These are phyloP conservation scores for Sebastes itinus DNA, from an alignment of 2,797 vertebrate species.

Conservation along the genomic window DNA sequence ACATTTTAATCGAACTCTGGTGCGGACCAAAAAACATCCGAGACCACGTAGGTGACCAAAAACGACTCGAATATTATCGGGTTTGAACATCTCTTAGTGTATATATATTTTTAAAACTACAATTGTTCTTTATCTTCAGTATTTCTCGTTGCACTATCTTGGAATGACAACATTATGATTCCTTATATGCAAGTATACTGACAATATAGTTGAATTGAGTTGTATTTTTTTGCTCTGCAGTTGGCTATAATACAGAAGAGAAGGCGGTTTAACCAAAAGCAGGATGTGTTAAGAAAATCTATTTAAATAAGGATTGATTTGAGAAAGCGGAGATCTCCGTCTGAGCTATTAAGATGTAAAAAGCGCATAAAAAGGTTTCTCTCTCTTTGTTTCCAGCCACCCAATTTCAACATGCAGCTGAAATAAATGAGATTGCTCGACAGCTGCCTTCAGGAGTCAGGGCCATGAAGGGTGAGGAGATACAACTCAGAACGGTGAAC, in stretches of 20 bases:
- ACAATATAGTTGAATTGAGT: neutral
- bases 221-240: neutral
- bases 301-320: constrained; percentile 8
- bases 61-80: no score
- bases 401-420: constrained; percentile 33
- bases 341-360: constrained; percentile 14
- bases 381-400: constrained; percentile 12
- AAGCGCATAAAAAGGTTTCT: neutral
- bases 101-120: neutral
- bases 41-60: no score
- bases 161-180: neutral
- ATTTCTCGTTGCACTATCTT: neutral
- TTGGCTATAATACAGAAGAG: neutral
- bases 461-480: constrained; percentile 43
- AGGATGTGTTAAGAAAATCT: neutral
- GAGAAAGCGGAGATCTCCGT: neutral
- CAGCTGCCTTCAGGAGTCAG: constrained; percentile 20
- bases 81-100: no score
- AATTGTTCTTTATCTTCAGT: neutral
- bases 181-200: neutral
- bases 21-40: no score
- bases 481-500: constrained; percentile 21
- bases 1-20: no score
- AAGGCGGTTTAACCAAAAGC: neutral
- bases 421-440: constrained; percentile 53